Base-by-base conservation (phyloP, 2,888 invertebrate species). In the Ernsta delagoae region DNA sequence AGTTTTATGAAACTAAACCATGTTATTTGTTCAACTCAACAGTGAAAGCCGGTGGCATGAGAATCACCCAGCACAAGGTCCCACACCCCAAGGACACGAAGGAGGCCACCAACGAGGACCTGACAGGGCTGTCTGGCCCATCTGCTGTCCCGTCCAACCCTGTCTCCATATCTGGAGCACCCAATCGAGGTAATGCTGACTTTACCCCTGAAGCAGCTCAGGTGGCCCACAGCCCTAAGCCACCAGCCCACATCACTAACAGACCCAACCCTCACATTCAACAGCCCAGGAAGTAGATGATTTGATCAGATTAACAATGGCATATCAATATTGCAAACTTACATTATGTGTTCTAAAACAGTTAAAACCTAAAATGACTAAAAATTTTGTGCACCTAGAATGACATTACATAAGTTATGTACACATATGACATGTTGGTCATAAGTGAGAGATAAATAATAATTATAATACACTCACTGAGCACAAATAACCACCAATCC, bases 41-140 rank as follows among this genome's bases (percentile, higher is more conserved):
- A 98, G 98, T 98, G 3, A 98, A 98, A 94, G 98, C 97, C 70
- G 98, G 98, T 63, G 98, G 98, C 2, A 98, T 98, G 98, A 94
- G 98, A 76, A 98, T 98, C 80, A 97, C 97, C 11, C 98, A 98
- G 81, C 97, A 98, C 83, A 98, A 98, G 87, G 89, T 94, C 0
- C 95, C 96, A 5, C 95, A 95, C 76, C 89, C 95, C 53, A 96
- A 95, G 75, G 95, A 96, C 66, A 93, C 92, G 11, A 96, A 95
- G 83, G 95, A 95, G 77, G 78, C 94, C 7, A 87, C 94, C 4
- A 94, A 95, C 64, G 96, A 96, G 82, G 96, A 96, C 80, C 94
- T 95, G 71, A 96, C 96, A 0, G 96, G 96, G 53, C 93, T 97
- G 0, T 95, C 96, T 66, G 96, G 97, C 36, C 96, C 96, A 0